Conservation (phyloP, 1,140 invertebrate genomes). For the Hycleus phaleratus region DNA sequence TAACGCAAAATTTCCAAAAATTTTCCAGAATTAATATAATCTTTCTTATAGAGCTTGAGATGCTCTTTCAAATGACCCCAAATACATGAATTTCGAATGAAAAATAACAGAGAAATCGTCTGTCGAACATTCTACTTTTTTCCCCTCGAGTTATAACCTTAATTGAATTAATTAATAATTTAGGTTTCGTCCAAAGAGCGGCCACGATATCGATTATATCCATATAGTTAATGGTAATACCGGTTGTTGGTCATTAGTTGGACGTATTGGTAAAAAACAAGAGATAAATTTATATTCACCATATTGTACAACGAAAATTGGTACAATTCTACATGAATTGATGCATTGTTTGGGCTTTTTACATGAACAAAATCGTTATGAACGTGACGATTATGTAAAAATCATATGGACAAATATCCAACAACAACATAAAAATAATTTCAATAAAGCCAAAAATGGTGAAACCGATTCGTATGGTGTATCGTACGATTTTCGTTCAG, state of each 20-base stretch:
- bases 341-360: conserved; percentile 80
- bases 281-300: conserved; percentile 66
- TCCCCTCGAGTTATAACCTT: too few species aligned
- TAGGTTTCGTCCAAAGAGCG: conserved; percentile 43
- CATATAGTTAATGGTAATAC: conserved; percentile 56
- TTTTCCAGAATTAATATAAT: too few species aligned
- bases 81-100: too few species aligned
- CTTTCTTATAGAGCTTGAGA: too few species aligned
- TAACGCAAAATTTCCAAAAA: too few species aligned
- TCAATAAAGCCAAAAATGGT: conserved; percentile 53
- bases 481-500: conserved; percentile 69
- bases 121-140: too few species aligned
- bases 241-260: conserved; percentile 78
- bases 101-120: too few species aligned
- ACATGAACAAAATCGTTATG: conserved; percentile 77
- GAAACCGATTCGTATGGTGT: conserved; percentile 55
- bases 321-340: conserved; percentile 75
- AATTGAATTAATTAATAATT: not conserved
- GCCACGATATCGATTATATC: conserved; percentile 57
- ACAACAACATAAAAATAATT: conserved; percentile 55
- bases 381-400: conserved; percentile 66
- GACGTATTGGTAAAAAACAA: conserved; percentile 59
- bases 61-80: too few species aligned
- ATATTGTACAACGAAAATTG: conserved; percentile 46
- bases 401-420: conserved; percentile 69